Conservation (phyloP, 1,140 invertebrate genomes). For the Neuroterus valhalla region DNA sequence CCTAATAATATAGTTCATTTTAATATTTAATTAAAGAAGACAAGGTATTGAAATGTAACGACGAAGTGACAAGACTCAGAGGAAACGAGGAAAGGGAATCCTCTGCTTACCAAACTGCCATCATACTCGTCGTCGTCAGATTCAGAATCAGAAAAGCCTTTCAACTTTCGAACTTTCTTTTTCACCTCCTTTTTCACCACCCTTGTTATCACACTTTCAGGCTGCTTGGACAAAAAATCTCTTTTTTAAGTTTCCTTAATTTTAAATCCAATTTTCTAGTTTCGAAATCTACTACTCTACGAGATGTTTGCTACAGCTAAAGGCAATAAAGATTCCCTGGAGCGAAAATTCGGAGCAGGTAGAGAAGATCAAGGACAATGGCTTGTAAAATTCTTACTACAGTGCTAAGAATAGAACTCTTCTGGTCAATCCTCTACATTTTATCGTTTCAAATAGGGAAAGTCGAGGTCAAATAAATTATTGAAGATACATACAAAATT, state of each 20-base stretch:
- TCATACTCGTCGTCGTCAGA: constrained; percentile 69
- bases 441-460: background rate
- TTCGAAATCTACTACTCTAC: background rate
- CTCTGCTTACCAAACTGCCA: constrained; percentile 69
- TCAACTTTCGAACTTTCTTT: constrained; percentile 74
- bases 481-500: no score
- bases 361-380: constrained; percentile 22
- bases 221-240: constrained; percentile 66
- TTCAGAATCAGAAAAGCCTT: constrained; percentile 71
- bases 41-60: background rate
- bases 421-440: background rate
- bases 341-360: constrained; percentile 6
- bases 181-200: constrained; percentile 73
- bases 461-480: no score
- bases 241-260: constrained; percentile 36
- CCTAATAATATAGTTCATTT: no score
- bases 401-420: background rate
- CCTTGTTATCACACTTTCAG: constrained; percentile 70
- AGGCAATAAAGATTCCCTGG: background rate
- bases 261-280: constrained; percentile 6
- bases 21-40: background rate
- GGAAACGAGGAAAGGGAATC: constrained; percentile 14
- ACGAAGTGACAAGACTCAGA: background rate
- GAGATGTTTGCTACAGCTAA: no score
- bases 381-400: background rate